These are phyloP conservation scores for Pilophorus perplexus DNA, from an alignment of 2,888 invertebrate species.

Conservation along the genomic window DNA sequence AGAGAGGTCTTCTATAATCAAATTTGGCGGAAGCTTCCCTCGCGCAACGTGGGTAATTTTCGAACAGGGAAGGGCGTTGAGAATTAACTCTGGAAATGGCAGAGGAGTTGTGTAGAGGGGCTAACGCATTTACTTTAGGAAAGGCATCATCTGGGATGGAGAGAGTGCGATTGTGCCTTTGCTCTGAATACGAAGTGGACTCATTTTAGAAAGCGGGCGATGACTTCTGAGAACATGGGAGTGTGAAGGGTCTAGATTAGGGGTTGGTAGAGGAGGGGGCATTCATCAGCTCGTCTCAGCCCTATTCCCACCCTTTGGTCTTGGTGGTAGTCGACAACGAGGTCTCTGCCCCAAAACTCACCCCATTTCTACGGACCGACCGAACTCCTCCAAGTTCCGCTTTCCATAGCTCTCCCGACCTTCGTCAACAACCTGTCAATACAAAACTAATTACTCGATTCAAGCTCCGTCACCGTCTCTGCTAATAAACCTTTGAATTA, in stretches of 20 bases:
- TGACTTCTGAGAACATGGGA: too few species aligned
- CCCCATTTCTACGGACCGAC: background rate
- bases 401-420: background rate
- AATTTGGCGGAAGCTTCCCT: background rate
- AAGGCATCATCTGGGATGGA: conserved; percentile 34
- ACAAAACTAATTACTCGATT: conserved; percentile 20
- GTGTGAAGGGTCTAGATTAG: background rate
- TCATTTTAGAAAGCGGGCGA: too few species aligned
- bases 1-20: background rate
- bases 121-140: conserved; percentile 27
- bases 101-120: background rate
- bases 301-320: too few species aligned
- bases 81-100: conserved; percentile 13
- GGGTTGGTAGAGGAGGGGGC: background rate
- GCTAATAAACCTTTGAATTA: too few species aligned
- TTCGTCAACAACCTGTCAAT: conserved; percentile 4
- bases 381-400: background rate
- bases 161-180: conserved; percentile 21
- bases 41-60: conserved; percentile 14
- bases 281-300: conserved; percentile 27
- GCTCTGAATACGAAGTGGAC: conserved; percentile 37
- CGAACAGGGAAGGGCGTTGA: conserved; percentile 1
- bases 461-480: too few species aligned
- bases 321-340: background rate
- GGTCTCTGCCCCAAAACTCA: background rate